Base-by-base conservation (phyloP, 2,113 vertebrate species). In the Bettongia penicillata region DNA sequence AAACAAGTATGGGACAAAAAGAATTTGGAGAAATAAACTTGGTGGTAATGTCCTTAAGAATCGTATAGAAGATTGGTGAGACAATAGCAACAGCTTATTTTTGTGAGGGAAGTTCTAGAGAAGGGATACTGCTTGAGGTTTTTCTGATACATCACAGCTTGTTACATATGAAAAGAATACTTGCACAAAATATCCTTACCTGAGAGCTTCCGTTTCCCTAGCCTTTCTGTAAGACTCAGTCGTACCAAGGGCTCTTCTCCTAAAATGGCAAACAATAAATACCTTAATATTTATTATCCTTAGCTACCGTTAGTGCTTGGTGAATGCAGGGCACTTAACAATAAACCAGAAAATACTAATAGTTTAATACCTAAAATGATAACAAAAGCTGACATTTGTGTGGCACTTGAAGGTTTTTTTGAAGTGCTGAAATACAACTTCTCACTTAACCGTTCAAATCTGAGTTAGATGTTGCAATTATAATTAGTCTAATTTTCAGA, bases 151-250 rank as follows among this genome's bases (percentile, higher is more conserved):
- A 49, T 3, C 49, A 90, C 90, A 90, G 48, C 16, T 90, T 50
- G 68, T 43, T 23, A 84, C 53, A 93, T 14, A 8, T 2, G 94
- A 16, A 90, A 47, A 94, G 89, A 95, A 50, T 4, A 47, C 47
- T 23, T 16, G 37, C 61, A 95, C 28, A 97, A 91, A 90, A 92
- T 28, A 19, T 31, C 96, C 97, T 98, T 48, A 98, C 98, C 97
- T 53, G 97, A 51, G 53, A 96, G 7, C 96, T 98, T 98, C 90
- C 98, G 98, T 95, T 98, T 99, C 0, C 99, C 99, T 25, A 99
- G 97, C 91, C 99, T 98, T 91, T 99, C 99, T 0, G 98, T 93
- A 93, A 99, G 94, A 28, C 97, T 99, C 93, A 98, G 37, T 31
- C 96, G 97, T 98, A 98, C 98, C 92, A 96, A 96, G 0, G 98